Evolutionary conservation across 2,113 vertebrate species (phyloP).

Genomic region (Podarcis muralis): DNA sequence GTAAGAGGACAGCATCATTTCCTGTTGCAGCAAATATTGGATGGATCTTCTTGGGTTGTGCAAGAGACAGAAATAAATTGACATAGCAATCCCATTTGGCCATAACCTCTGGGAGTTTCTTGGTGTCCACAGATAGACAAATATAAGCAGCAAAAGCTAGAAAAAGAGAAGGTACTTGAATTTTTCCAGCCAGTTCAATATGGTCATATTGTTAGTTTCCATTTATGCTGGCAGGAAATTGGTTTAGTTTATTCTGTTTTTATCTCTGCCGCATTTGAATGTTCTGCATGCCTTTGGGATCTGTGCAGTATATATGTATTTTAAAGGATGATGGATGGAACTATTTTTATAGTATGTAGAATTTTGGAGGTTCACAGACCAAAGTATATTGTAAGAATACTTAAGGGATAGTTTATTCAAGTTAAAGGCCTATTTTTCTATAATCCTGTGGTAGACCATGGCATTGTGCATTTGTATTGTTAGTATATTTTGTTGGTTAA

Average conservation of each 20-base stretch:
- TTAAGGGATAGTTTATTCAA: not conserved
- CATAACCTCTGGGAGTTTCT: conserved; percentile 41
- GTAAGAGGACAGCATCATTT: conserved; percentile 9
- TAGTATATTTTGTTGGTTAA: not conserved
- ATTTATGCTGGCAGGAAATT: not conserved
- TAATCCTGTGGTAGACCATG: not conserved
- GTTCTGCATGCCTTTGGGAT: not conserved
- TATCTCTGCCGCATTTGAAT: not conserved
- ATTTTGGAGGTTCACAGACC: not conserved
- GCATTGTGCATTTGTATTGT: not conserved
- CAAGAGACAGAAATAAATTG: conserved; percentile 34
- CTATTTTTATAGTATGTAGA: not conserved
- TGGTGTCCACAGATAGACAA: not conserved
- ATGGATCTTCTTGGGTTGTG: conserved; percentile 8
- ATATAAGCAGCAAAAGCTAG: not conserved
- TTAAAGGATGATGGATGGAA: conserved; percentile 1
- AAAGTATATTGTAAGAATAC: not conserved
- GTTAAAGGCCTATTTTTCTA: not conserved
- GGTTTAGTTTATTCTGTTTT: not conserved
- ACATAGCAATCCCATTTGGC: conserved; percentile 39
- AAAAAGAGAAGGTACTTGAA: not conserved
- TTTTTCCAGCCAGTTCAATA: not conserved
- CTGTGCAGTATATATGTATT: not conserved
- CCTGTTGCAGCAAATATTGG: conserved; percentile 22
- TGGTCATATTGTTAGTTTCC: not conserved